Percentiles rank a stretch among this genome's conserved stretches.
phyloP scores from a whole-genome alignment of 2,113 vertebrate genomes.

The Actenoides lindsayi region DNA sequence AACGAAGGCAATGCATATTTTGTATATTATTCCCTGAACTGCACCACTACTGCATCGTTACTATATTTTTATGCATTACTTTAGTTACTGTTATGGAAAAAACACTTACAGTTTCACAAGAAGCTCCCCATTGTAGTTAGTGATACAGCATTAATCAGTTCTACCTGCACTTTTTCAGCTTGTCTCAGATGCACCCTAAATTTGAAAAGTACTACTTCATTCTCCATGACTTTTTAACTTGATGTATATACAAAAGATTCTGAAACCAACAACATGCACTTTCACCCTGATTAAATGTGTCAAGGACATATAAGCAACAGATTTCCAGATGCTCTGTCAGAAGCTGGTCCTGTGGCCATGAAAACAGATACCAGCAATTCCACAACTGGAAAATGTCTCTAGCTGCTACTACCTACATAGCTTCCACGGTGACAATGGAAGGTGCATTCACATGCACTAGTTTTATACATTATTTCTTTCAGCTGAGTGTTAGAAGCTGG shows the following conservation, averaged over 20 bases:
- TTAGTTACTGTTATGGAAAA: conserved; percentile 20
- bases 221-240: not conserved
- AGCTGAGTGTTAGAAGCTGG: not conserved
- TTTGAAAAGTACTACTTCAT: not conserved
- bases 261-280: rapidly evolving
- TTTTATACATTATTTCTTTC: not conserved
- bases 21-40: conserved; percentile 34
- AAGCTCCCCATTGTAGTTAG: not conserved
- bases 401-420: not conserved
- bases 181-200: not conserved
- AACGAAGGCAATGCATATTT: not conserved
- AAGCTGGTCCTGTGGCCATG: not conserved
- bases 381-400: not conserved
- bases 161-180: not conserved
- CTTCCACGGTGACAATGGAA: rapidly evolving
- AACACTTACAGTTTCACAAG: not conserved
- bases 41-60: not conserved
- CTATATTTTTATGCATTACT: conserved; percentile 25
- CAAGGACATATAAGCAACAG: not conserved
- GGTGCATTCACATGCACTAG: not conserved
- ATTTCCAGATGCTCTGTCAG: not conserved
- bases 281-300: not conserved
- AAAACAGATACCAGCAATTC: not conserved
- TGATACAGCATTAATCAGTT: not conserved
- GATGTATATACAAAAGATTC: not conserved